Base-by-base conservation (phyloP, 2,113 vertebrate species). In the Piaya cayana region DNA sequence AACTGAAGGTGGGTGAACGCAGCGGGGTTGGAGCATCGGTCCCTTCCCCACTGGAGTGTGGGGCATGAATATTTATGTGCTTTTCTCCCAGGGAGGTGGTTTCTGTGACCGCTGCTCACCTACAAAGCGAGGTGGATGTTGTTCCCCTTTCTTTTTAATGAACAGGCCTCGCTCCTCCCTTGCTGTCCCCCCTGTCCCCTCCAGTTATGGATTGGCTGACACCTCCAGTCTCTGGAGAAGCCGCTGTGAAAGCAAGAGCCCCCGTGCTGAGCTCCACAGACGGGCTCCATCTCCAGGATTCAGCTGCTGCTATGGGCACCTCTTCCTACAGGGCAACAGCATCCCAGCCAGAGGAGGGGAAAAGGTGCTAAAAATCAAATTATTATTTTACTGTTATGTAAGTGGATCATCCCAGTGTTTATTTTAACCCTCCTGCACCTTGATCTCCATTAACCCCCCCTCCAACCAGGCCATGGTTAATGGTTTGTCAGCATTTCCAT, bases 401-500 rank as follows among this genome's bases (percentile, higher is more conserved):
- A 88, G 29, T 3, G 17, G 76, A 50, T 78, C 43, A 65, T 36
- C 63, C 17, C 62, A 5, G 3, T 12, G 39, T 82, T 93, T 82
- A 39, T 88, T 96, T 80, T 47, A 88, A 83, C 39, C 0, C 1
- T 26, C 11, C 7, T 8, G 77, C 42, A 43, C 60, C 79, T 82
- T 60, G 83, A n/a, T 92, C 62, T 93, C 58, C 50, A 21, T 65
- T 80, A 88, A 75, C 64, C 18, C 60, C n/a, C 56, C 81, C 79
- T 70, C 69, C 15, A 76, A 42, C 69, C 49, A 22, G 76, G 15
- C 71, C 75, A 23, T 89, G 50, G 75, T 89, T 95, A 97, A 96
- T 93, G 69, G 83, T 91, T 95, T 97, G 92, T 92, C 90, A 92
- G 88, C 92, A 91, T 96, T 97, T 95, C 93, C 91, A 97, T 96